phyloP scores from a whole-genome alignment of 2,888 invertebrate genomes.

The Eupsilia transversa region DNA sequence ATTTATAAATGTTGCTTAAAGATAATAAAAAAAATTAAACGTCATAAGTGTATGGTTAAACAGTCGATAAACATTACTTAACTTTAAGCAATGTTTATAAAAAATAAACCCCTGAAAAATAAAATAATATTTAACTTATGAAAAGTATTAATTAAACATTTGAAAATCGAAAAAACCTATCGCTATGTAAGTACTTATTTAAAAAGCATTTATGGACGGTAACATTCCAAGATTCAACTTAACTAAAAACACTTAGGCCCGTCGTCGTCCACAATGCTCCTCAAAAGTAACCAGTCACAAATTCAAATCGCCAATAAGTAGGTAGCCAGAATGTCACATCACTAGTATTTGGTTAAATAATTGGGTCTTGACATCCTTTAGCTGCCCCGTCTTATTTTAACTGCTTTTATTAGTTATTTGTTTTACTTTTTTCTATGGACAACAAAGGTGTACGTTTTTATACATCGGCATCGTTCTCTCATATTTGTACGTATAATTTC shows the following conservation, averaged over 20 bases:
- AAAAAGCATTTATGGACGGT: not conserved
- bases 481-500: not conserved
- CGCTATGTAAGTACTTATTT: not conserved
- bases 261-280: not conserved
- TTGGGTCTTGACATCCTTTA: not conserved
- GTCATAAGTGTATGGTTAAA: too few species aligned
- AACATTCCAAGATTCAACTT: conserved; percentile 3
- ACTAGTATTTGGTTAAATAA: not conserved
- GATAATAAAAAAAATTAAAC: too few species aligned
- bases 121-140: not conserved
- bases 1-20: too few species aligned
- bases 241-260: conserved; percentile 17
- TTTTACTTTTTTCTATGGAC: not conserved
- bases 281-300: not conserved
- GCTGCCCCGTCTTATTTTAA: not conserved
- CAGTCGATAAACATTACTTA: too few species aligned
- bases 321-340: not conserved
- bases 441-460: not conserved
- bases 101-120: not conserved
- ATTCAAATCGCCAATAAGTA: not conserved
- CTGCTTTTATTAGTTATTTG: not conserved
- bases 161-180: not conserved
- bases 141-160: not conserved
- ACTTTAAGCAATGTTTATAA: too few species aligned
- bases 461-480: not conserved